Conservation (phyloP, 2,113 vertebrate species). For the Fregetta grallaria region DNA sequence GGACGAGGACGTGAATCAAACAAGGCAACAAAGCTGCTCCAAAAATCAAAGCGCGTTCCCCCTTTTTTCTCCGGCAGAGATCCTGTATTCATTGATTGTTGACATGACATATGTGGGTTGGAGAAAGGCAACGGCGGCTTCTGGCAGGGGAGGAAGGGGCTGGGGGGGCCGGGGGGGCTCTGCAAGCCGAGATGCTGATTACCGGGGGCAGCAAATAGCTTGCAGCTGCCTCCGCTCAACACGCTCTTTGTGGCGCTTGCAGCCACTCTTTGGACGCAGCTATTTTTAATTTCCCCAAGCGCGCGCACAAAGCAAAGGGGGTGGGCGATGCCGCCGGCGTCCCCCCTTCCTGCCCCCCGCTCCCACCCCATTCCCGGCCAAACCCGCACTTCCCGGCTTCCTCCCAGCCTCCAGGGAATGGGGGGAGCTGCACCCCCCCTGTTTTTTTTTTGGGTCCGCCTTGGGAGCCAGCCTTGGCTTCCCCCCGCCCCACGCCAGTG, state of each 20-base stretch:
- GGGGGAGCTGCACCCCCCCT: not conserved
- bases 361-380: not conserved
- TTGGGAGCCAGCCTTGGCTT: not conserved
- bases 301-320: not conserved
- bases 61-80: not conserved
- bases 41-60: not conserved
- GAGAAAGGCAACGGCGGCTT: constrained; percentile 10
- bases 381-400: not conserved
- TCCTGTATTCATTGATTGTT: constrained; percentile 25
- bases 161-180: not conserved
- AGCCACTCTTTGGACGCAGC: constrained; percentile 49
- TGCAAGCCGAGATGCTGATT: constrained; percentile 32
- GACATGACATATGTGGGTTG: constrained; percentile 51
- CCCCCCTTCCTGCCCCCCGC: not conserved
- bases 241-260: constrained; percentile 18
- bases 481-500: not conserved
- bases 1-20: accelerated
- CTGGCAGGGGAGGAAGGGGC: constrained; percentile 38
- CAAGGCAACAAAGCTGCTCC: not conserved
- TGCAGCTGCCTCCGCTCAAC: constrained; percentile 52
- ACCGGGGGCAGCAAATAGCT: constrained; percentile 54
- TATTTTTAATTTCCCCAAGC: constrained; percentile 67
- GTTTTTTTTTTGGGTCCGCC: not conserved
- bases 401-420: not conserved
- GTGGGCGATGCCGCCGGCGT: constrained; percentile 4